Evolutionary conservation across 1,140 invertebrate species (phyloP), one percentile per base, ranked within the genome.

Genomic region (Drosophila sp.): DNA sequence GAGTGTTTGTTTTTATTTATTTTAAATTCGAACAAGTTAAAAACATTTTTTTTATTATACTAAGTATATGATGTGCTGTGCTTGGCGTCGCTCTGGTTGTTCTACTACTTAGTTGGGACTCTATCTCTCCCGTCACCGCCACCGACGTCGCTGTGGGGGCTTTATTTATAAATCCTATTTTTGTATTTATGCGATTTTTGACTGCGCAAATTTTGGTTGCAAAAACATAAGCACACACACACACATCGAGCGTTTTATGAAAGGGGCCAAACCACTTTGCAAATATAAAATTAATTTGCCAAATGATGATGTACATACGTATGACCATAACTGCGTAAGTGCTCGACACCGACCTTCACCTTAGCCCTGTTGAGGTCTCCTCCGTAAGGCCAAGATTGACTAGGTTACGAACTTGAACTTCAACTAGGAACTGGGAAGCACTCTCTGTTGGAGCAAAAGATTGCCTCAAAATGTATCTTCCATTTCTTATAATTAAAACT

Each of bases 81-180:
- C 33, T 60, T 38, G n/a, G 32, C 10, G 33, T 60, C 35, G 35
- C 35, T 35, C 33, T 38, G 17, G 17, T 17, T 56, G 55, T 56
- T 56, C 27, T 27, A 1, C 30, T 32, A 10, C 23, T 27, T 60
- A 38, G 57, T 6, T 11, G 33, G 23, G 32, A 27, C 17, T 23
- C 57, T 38, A 5, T 40, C 32, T 38, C 35, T 38, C 7, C 11
- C 10, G 3, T 10, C 10, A 3, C 10, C 35, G 2, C 2, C 10
- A 1, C 6, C 56, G 58, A 8, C 60, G 25, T 5, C 23, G 32
- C 10, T 35, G 47, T 38, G 57, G 29, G 38, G 23, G 7, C 6
- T 70, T 66, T 76, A 76, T 69, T 76, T 76, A 76, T 76, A 76
- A 62, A 47, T 73, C 35, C 68, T 76, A 69, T 76, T 76, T 76